A percentile compares a stretch with the other conserved stretches of the same genome.
These are phyloP conservation scores for Heliconius sara DNA, from an alignment of 2,888 invertebrate species.

Conservation along the genomic window DNA sequence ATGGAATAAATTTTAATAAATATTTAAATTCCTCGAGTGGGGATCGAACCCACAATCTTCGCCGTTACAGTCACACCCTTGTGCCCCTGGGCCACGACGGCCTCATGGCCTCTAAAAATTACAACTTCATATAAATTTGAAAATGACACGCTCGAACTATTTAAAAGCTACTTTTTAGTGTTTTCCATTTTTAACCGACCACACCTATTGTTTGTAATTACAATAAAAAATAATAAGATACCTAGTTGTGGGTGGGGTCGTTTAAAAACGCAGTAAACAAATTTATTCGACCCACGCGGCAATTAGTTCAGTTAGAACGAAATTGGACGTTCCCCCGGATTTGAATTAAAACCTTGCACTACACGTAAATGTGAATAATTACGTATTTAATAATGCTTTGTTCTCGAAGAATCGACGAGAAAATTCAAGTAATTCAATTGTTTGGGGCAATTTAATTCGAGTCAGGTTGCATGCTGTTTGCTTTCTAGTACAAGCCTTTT, in stretches of 20 bases:
- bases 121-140: not conserved
- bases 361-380: conserved; percentile 83
- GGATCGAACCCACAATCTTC: no score
- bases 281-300: conserved; percentile 81
- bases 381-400: conserved; percentile 84
- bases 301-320: conserved; percentile 83
- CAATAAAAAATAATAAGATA: conserved; percentile 60
- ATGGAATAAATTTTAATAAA: no score
- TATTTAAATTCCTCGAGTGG: no score
- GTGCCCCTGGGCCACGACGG: no score
- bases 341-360: conserved; percentile 78
- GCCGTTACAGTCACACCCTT: no score
- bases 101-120: no score
- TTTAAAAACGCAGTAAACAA: conserved; percentile 82
- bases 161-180: conserved; percentile 14
- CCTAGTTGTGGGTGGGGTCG: conserved; percentile 73
- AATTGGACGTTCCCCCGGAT: conserved; percentile 75
- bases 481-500: conserved; percentile 53
- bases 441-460: conserved; percentile 81
- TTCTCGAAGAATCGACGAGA: conserved; percentile 78
- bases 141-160: not conserved
- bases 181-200: conserved; percentile 44
- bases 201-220: conserved; percentile 52
- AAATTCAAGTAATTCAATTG: conserved; percentile 84
- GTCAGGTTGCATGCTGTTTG: conserved; percentile 67